These are phyloP conservation scores for Cheilosia scutellata DNA, from an alignment of 2,888 invertebrate genomes.

Conservation along the genomic window DNA sequence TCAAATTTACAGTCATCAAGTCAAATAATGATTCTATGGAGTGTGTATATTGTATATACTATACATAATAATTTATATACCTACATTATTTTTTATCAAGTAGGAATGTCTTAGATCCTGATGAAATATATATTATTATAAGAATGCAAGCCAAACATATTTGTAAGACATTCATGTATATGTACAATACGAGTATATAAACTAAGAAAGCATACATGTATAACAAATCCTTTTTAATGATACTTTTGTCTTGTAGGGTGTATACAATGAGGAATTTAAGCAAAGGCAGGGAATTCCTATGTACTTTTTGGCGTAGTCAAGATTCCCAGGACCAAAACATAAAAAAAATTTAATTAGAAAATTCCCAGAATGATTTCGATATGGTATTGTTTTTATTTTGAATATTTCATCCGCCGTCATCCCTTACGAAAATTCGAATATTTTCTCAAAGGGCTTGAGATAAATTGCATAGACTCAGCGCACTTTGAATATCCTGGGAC, in stretches of 20 bases:
- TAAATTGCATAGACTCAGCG: conserved; percentile 11
- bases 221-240: conserved; percentile 10
- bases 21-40: too few relatives aligned
- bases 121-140: background rate
- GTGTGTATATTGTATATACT: too few relatives aligned
- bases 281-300: conserved; percentile 18
- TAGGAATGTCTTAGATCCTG: background rate
- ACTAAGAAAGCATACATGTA: background rate
- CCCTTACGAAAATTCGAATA: conserved; percentile 16
- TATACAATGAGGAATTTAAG: conserved; percentile 18
- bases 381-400: background rate
- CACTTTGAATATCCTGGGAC: conserved; percentile 1
- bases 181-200: too few relatives aligned
- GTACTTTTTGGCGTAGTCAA: conserved; percentile 15
- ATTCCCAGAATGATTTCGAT: conserved; percentile 1
- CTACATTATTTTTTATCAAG: background rate
- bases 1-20: too few relatives aligned
- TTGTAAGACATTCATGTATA: conserved; percentile 3
- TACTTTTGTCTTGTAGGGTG: background rate
- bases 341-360: conserved; percentile 11
- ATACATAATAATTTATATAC: too few relatives aligned
- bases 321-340: background rate
- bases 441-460: background rate
- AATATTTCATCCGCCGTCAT: too few relatives aligned
- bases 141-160: background rate